Evolutionary conservation across 2,797 vertebrate species (phyloP).

Genomic region (Falco concolor): DNA sequence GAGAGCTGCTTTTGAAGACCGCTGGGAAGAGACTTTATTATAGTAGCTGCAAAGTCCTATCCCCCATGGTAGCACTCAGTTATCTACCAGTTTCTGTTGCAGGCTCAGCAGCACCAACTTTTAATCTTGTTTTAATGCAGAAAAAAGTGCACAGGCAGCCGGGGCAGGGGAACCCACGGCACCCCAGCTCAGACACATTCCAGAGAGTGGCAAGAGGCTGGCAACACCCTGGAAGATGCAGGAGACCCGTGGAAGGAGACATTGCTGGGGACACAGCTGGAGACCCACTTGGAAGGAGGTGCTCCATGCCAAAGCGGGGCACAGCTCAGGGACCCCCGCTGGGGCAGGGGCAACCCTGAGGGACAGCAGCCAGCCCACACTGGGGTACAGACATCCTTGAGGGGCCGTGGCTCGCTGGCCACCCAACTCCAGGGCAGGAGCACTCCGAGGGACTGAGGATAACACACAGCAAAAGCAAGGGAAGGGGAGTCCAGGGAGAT

Average conservation of each 20-base stretch:
- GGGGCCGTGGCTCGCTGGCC: accelerated
- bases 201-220: background rate
- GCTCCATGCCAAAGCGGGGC: background rate
- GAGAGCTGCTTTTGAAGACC: background rate
- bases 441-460: background rate
- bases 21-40: background rate
- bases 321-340: background rate
- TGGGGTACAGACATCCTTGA: background rate
- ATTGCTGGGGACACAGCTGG: background rate
- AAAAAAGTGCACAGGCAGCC: background rate
- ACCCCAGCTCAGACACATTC: background rate
- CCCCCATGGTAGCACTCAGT: accelerated
- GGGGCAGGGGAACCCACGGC: background rate
- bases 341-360: background rate
- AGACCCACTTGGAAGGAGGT: background rate
- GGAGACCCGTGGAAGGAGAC: background rate
- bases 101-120: background rate
- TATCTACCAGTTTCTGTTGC: background rate
- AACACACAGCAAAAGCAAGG: background rate
- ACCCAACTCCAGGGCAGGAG: background rate
- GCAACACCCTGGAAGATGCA: background rate
- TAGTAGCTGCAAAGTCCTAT: background rate
- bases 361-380: background rate
- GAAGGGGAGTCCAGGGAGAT: background rate
- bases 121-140: background rate